Base-by-base conservation (phyloP, 2,888 invertebrate species). In the Epistrophella euchroma region DNA sequence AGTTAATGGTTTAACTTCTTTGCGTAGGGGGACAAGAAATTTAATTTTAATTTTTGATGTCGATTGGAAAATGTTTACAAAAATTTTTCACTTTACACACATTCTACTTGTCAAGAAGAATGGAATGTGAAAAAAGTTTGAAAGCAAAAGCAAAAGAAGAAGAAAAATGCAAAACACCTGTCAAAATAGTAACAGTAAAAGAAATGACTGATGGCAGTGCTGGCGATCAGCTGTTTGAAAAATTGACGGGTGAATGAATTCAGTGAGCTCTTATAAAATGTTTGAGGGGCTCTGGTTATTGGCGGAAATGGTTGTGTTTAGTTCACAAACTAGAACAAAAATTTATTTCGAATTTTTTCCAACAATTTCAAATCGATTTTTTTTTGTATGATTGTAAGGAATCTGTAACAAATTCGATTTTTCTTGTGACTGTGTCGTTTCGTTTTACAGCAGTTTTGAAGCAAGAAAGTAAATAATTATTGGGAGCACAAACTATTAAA, bases 21-120 rank as follows among this genome's bases (percentile, higher is more conserved):
- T 22, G 37, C 32, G 17, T 11, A 60, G 60, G 22, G 40, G 19
- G 32, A 56, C 56, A 15, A 32, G 32, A 37, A 37, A 37, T 60
- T 60, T 15, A 40, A 60, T 60, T 40, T 15, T 0, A 40, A 40
- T 35, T 17, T 37, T 45, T 9, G 62, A 40, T 64, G 81, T 28
- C 17, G 77, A 70, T 56, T 45, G 56, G 32, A 82, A 86, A 86
- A 82, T 86, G 86, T 86, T 86, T 86, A 86, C 86, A 81, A 86
- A 85, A 86, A 52, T 52, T 82, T 71, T 86, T 86, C 86, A 86
- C 82, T 58, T 86, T 82, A 86, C 86, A 86, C 77, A 82, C 71
- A 86, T 78, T 71, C 74, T 76, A 85, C 58, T 76, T 85, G 85
- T 73, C 85, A 85, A 85, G 64, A 85, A 85, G 64, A 66, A 45